These are phyloP conservation scores for Herpailurus yagouaroundi DNA, from an alignment of 2,113 vertebrate species.

Conservation along the genomic window DNA sequence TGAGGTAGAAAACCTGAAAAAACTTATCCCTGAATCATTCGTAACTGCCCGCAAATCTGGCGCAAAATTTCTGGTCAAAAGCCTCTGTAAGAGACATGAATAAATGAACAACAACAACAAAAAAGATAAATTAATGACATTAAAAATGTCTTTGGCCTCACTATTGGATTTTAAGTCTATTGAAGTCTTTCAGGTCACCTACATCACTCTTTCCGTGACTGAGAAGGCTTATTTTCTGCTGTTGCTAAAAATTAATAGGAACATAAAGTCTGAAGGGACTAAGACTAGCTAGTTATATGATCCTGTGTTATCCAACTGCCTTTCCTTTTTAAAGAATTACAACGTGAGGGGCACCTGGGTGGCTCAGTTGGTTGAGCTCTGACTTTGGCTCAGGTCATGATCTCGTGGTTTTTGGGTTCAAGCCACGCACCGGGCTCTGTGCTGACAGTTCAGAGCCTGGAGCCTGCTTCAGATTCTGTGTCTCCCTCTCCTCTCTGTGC, in stretches of 20 bases:
- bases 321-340: neutral
- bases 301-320: neutral
- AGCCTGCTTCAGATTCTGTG: no score
- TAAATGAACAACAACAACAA: neutral
- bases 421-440: no score
- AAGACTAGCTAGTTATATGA: neutral
- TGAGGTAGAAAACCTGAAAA: neutral
- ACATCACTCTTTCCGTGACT: neutral
- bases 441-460: no score
- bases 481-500: no score
- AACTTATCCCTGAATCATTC: neutral
- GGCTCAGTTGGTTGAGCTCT: no score
- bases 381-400: no score
- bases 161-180: neutral
- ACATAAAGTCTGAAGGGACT: neutral
- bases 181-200: constrained; percentile 7
- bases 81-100: neutral
- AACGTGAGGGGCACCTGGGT: no score
- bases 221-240: neutral
- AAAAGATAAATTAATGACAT: neutral
- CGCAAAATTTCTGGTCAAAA: neutral
- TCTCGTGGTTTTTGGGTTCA: no score
- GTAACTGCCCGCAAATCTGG: neutral
- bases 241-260: constrained; percentile 39
- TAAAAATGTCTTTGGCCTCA: neutral